Conservation (phyloP, 2,113 vertebrate species). For the Choloepus hoffmanni region DNA sequence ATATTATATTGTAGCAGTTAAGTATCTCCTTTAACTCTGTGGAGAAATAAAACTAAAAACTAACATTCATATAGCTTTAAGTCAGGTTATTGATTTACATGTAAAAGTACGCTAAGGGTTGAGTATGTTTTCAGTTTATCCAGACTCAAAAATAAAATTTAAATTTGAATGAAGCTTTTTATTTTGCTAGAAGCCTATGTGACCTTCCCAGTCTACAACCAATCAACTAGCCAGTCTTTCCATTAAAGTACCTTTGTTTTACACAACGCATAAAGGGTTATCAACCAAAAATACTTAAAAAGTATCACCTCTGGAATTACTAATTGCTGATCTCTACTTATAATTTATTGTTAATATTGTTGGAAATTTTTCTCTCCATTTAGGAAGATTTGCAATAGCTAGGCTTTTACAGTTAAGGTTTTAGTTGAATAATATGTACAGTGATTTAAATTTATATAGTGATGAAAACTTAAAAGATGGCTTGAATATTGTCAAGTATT, state of each 20-base stretch:
- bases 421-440: constrained; percentile 31
- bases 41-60: constrained; percentile 61
- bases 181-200: neutral
- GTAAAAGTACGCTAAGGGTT: constrained; percentile 8
- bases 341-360: constrained; percentile 36
- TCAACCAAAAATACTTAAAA: constrained; percentile 42
- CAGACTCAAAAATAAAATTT: constrained; percentile 35
- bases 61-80: constrained; percentile 25
- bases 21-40: constrained; percentile 34
- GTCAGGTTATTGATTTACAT: constrained; percentile 42
- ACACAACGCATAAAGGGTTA: neutral
- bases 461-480: neutral
- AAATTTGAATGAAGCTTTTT: neutral
- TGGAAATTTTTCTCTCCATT: constrained; percentile 14
- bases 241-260: neutral
- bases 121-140: constrained; percentile 51
- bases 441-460: constrained; percentile 22
- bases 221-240: neutral
- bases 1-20: neutral
- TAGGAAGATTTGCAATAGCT: constrained; percentile 10
- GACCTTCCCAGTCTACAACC: neutral
- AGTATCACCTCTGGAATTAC: constrained; percentile 13
- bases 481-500: neutral
- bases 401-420: constrained; percentile 14
- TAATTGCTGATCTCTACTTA: constrained; percentile 51